Evolutionary conservation across 2,113 vertebrate species (phyloP).

Genomic region (Malurus melanocephalus): DNA sequence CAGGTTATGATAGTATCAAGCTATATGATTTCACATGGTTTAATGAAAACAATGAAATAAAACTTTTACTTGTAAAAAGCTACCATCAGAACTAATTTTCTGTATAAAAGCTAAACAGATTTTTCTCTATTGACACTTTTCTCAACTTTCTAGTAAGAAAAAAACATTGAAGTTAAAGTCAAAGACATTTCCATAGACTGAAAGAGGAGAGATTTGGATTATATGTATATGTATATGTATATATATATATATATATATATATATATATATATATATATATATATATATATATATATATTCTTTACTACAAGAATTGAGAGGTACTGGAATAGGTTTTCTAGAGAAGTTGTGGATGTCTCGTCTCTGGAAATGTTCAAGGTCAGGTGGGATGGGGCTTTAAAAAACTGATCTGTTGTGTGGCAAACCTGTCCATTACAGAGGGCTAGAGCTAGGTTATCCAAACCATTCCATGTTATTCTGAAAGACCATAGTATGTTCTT

Average conservation of each 20-base stretch:
- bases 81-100: neutral
- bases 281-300: neutral
- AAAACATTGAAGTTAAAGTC: neutral
- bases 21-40: neutral
- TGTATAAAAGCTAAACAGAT: neutral
- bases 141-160: neutral
- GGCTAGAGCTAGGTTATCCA: neutral
- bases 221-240: neutral
- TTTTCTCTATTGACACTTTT: neutral
- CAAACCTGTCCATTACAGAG: too few relatives aligned
- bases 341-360: neutral
- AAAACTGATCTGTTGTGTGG: neutral
- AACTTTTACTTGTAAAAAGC: neutral
- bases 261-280: neutral
- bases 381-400: neutral
- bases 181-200: neutral
- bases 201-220: neutral
- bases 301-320: rapidly evolving
- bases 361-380: neutral
- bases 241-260: neutral
- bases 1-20: neutral
- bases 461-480: rapidly evolving
- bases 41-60: neutral
- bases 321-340: neutral
- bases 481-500: neutral